A percentile compares a stretch with the other conserved stretches of the same genome.
These are phyloP conservation scores for Numenius arquata DNA, from an alignment of 2,113 vertebrate genomes.

Conservation along the genomic window DNA sequence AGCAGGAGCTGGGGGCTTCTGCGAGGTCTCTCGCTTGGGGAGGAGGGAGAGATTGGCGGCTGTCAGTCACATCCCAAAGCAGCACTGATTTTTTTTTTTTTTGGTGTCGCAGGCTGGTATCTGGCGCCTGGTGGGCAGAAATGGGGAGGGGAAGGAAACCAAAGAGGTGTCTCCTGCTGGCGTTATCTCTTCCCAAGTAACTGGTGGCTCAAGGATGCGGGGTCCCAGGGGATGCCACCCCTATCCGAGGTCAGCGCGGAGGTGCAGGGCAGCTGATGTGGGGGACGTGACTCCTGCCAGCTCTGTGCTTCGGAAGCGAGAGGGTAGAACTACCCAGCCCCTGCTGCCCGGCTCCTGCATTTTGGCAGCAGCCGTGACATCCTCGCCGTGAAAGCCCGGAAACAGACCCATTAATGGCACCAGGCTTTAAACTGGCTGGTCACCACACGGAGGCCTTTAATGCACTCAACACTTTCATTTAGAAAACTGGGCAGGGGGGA, in stretches of 20 bases:
- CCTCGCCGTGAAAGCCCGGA: background rate
- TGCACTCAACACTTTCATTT: background rate
- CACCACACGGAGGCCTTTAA: background rate
- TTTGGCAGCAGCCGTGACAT: background rate
- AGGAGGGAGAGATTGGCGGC: background rate
- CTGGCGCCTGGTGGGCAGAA: background rate
- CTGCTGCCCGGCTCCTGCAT: background rate
- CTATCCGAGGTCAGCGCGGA: accelerated
- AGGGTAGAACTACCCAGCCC: background rate
- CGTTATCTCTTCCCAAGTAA: background rate
- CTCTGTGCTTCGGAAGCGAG: background rate
- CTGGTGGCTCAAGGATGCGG: accelerated
- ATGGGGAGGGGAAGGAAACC: background rate
- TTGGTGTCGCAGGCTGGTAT: background rate
- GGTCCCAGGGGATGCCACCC: background rate
- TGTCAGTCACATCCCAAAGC: background rate
- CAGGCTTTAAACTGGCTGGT: background rate
- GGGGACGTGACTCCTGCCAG: background rate
- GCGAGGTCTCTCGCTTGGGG: background rate
- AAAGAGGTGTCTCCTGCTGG: too few relatives aligned
- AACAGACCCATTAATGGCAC: background rate
- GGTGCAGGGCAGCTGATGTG: background rate
- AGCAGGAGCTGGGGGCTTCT: background rate
- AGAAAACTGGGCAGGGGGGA: background rate
- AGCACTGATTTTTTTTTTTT: background rate